phyloP scores from a whole-genome alignment of 2,888 invertebrate genomes.

The Drosophila paramelanica region DNA sequence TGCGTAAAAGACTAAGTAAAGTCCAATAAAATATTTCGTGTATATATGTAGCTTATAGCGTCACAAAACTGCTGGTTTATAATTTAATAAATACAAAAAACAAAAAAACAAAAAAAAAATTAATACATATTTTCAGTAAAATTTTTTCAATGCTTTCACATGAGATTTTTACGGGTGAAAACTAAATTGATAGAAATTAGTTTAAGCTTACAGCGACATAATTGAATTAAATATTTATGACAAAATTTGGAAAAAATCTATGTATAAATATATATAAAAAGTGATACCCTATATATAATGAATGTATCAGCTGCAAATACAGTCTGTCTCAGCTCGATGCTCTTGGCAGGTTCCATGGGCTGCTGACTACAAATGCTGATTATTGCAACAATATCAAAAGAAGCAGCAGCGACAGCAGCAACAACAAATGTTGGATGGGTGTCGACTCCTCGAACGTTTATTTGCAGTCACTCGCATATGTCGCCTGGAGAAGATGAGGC shows the following conservation, averaged over 20 bases:
- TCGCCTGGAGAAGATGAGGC: constrained; percentile 74
- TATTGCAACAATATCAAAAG: constrained; percentile 64
- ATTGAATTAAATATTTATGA: not conserved
- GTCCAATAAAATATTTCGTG: too few relatives aligned
- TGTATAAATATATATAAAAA: not conserved
- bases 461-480: constrained; percentile 76
- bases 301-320: constrained; percentile 25
- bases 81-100: too few relatives aligned
- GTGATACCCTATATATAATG: constrained; percentile 10
- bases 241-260: not conserved
- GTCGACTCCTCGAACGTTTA: constrained; percentile 54
- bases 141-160: too few relatives aligned
- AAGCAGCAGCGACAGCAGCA: constrained; percentile 23
- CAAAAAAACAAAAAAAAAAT: too few relatives aligned
- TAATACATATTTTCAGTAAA: too few relatives aligned
- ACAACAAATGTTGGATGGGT: constrained; percentile 13
- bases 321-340: constrained; percentile 21
- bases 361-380: constrained; percentile 53
- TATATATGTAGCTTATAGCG: too few relatives aligned
- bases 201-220: too few relatives aligned
- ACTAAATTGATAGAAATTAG: too few relatives aligned
- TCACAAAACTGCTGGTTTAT: too few relatives aligned
- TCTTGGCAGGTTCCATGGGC: constrained; percentile 35
- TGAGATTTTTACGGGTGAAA: too few relatives aligned
- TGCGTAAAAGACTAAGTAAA: too few relatives aligned